Evolutionary conservation across 1,140 invertebrate species (phyloP), one percentile per base, ranked within the genome.

Genomic region (Pseudomyrmex pallidus): DNA sequence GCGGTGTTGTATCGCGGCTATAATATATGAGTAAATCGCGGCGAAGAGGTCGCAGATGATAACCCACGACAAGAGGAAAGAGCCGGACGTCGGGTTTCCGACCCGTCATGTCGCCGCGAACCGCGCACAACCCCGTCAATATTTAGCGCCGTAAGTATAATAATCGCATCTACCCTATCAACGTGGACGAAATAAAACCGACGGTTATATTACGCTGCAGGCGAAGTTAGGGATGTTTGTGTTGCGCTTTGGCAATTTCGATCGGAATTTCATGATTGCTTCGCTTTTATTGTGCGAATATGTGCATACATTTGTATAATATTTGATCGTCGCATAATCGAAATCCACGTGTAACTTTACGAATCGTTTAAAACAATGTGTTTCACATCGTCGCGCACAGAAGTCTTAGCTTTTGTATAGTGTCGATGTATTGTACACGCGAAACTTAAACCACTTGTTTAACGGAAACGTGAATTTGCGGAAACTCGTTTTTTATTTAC

Each of bases 31-130:
- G 72, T 62, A 73, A 82, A 61, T 52, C 59, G 61, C 22, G n/a
- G 57, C 73, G 48, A 67, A 68, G 72, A 50, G 84, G 84, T 85
- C 84, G 84, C 13, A 48, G 4, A 72, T 84, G 84, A 85, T 85
- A 85, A 85, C 84, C 84, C 82, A 15, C 7, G 25, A 13, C 15
- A 61, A 54, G 12, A 44, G 68, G 77, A 82, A 85, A 67, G 63
- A 74, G 20, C 70, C 54, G 50, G 52, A 68, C 22, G 62, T 59
- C 46, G 64, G 35, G 48, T 74, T 64, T 25, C 59, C 84, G 72
- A 54, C 44, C 35, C 72, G 62, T 52, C 50, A 8, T 10, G 9
- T 80, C 56, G 63, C 44, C 77, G 46, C 20, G 46, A 25, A 66
- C 35, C 59, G 12, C 52, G 73, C 50, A 46, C 13, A 59, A 59